Conservation (phyloP, 92 coral and sea anemone species). For the Phenganax marumi region DNA sequence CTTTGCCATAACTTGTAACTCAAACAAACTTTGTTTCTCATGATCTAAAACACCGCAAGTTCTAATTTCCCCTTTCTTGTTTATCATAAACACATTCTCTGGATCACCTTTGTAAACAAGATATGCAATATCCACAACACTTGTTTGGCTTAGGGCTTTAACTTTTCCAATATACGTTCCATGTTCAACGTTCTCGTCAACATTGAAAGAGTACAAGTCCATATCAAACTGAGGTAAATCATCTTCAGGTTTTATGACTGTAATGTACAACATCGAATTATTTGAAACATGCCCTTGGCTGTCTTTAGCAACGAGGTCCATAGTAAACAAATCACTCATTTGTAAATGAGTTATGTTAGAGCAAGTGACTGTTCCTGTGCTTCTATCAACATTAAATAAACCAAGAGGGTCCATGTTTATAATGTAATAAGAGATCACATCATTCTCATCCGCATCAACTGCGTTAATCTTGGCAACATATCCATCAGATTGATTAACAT, state of each 20-base stretch:
- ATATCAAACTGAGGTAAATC: constrained; percentile 75
- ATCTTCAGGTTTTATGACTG: constrained; percentile 73
- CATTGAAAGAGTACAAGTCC: constrained; percentile 65
- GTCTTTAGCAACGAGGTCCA: constrained; percentile 74
- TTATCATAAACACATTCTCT: constrained; percentile 61
- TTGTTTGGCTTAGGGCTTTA: constrained; percentile 68
- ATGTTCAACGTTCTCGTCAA: constrained; percentile 82
- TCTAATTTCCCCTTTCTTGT: constrained; percentile 83
- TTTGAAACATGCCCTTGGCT: constrained; percentile 69
- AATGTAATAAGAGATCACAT: constrained; percentile 58
- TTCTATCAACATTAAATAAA: constrained; percentile 58
- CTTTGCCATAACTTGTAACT: constrained; percentile 68
- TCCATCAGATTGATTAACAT: constrained; percentile 62
- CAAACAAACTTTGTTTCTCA: constrained; percentile 63
- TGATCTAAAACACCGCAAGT: constrained; percentile 79
- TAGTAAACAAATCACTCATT: constrained; percentile 61
- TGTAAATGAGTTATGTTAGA: constrained; percentile 40
- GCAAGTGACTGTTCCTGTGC: constrained; percentile 53
- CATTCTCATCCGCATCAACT: constrained; percentile 79
- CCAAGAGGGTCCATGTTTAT: constrained; percentile 46
- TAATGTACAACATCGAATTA: constrained; percentile 63
- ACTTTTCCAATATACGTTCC: constrained; percentile 84
- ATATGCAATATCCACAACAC: constrained; percentile 59
- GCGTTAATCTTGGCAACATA: constrained; percentile 69
- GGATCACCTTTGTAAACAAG: constrained; percentile 85